These are phyloP conservation scores for Myripristis jacobus DNA, from an alignment of 2,797 vertebrate species.

Conservation along the genomic window DNA sequence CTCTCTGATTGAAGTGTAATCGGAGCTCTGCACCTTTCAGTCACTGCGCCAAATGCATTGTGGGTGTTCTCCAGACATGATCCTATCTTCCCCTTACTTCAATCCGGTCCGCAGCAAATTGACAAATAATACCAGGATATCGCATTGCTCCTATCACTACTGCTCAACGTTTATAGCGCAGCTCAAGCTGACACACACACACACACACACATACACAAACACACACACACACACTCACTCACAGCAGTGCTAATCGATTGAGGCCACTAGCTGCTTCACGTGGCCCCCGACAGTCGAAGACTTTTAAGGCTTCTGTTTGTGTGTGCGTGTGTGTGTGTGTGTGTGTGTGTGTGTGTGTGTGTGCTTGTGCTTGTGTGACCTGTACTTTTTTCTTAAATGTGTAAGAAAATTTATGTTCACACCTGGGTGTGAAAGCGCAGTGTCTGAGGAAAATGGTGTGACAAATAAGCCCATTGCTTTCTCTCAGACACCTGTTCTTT, in stretches of 20 bases:
- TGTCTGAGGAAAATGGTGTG: conserved; percentile 22
- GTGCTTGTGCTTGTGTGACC: conserved; percentile 1
- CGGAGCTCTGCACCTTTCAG: conserved; percentile 63
- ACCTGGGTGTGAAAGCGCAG: conserved; percentile 5
- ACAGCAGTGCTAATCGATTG: conserved; percentile 67
- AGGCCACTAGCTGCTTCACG: conserved; percentile 52
- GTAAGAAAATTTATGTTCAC: conserved; percentile 1
- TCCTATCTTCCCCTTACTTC: conserved; percentile 69
- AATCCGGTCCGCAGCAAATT: conserved; percentile 66
- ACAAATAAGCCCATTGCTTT: conserved; percentile 39
- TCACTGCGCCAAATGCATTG: conserved; percentile 69
- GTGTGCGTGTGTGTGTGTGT: conserved; percentile 11
- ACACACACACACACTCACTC: conserved; percentile 8
- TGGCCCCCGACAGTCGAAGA: conserved; percentile 32
- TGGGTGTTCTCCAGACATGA: conserved; percentile 77
- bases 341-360: neutral
- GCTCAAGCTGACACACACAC: neutral
- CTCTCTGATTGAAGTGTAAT: conserved; percentile 79
- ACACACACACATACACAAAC: conserved; percentile 26
- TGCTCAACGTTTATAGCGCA: conserved; percentile 51
- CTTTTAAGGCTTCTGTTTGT: conserved; percentile 29
- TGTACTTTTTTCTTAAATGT: conserved; percentile 5
- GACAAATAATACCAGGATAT: conserved; percentile 81
- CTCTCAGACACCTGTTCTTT: conserved; percentile 45
- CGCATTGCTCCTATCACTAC: conserved; percentile 65